These are phyloP conservation scores for Aphyosemion australe DNA, from an alignment of 2,113 vertebrate species.

Conservation along the genomic window DNA sequence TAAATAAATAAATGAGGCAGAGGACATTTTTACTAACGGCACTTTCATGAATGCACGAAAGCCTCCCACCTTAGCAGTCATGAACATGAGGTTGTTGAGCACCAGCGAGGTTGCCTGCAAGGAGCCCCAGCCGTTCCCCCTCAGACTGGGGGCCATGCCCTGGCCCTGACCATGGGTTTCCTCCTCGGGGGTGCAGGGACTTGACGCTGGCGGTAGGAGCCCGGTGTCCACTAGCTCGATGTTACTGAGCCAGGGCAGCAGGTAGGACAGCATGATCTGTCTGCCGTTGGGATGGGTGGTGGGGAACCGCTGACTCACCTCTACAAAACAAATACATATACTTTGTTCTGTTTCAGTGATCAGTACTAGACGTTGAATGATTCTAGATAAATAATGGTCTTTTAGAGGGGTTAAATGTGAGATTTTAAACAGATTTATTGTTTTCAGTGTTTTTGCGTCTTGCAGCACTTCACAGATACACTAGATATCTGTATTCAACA, in stretches of 20 bases:
- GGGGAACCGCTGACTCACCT: constrained; percentile 95
- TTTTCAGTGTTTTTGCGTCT: background rate
- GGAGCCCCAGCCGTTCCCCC: constrained; percentile 96
- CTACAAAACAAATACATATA: constrained; percentile 63
- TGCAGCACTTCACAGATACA: background rate
- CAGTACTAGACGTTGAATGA: background rate
- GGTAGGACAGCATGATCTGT: constrained; percentile 97
- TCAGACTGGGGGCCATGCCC: constrained; percentile 82
- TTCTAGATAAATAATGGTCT: background rate
- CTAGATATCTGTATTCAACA: background rate
- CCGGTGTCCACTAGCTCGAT: constrained; percentile 95
- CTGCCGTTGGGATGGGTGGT: constrained; percentile 95
- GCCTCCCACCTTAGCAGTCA: constrained; percentile 92
- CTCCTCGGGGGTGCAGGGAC: constrained; percentile 93
- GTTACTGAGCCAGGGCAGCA: constrained; percentile 96
- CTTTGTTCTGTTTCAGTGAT: background rate
- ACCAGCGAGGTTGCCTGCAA: constrained; percentile 94
- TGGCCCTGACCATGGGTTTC: constrained; percentile 83
- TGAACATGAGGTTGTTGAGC: constrained; percentile 99
- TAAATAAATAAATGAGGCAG: background rate
- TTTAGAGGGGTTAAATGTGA: background rate
- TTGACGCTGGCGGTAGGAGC: constrained; percentile 91
- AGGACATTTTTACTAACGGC: background rate
- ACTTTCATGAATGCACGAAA: background rate
- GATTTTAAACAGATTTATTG: background rate